Conservation (phyloP, 2,888 invertebrate genomes). For the Drosophila yooni region DNA sequence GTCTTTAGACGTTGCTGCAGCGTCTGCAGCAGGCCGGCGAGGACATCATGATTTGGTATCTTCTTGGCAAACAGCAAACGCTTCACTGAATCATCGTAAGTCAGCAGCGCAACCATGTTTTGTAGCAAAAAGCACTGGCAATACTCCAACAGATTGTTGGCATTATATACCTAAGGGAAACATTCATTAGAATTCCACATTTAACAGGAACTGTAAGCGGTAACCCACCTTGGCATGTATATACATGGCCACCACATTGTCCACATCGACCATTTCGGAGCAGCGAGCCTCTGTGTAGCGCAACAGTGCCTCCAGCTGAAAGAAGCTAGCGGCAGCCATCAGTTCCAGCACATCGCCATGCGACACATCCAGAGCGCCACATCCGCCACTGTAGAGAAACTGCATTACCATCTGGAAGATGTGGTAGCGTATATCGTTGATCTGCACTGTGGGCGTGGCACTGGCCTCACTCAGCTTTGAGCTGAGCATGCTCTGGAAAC, state of each 20-base stretch:
- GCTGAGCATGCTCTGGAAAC: conserved; percentile 93
- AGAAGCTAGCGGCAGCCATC: conserved; percentile 96
- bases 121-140: conserved; percentile 96
- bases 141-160: conserved; percentile 93
- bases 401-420: conserved; percentile 97
- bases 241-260: conserved; percentile 96
- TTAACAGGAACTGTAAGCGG: accelerated
- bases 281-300: conserved; percentile 94
- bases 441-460: conserved; percentile 93
- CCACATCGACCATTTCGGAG: conserved; percentile 92
- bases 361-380: conserved; percentile 91
- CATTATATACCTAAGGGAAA: conserved; percentile 91
- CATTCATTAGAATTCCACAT: not conserved
- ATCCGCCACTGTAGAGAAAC: conserved; percentile 95
- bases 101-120: conserved; percentile 96
- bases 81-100: conserved; percentile 95
- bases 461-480: conserved; percentile 90
- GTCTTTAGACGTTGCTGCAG: conserved; percentile 93
- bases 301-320: conserved; percentile 93
- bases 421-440: conserved; percentile 96
- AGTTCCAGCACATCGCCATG: conserved; percentile 93
- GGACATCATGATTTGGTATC: conserved; percentile 94
- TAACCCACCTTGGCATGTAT: conserved; percentile 94
- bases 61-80: conserved; percentile 94
- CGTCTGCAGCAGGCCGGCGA: conserved; percentile 92